Evolutionary conservation across 2,888 invertebrate species (phyloP), one percentile per base, ranked within the genome.

Genomic region (Ypsolopha sequella): DNA sequence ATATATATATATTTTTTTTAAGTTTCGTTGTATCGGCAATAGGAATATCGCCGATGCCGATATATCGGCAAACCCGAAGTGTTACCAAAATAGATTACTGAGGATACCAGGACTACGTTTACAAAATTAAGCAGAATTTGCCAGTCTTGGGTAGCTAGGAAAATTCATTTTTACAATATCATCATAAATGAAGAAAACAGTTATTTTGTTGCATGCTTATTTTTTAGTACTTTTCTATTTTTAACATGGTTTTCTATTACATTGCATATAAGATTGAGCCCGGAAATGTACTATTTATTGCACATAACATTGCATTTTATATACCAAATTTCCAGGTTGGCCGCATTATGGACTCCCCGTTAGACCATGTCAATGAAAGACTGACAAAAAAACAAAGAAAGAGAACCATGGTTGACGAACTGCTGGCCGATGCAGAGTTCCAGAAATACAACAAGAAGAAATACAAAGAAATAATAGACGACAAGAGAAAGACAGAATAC

Each of bases 321-420:
- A 36, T 50, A 33, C 52, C 49, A 53, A 52, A 41, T 56, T 62
- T 68, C 48, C 72, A 94, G 91, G 87, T 95, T 65, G 95, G 95
- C 47, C 91, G 90, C 60, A 91, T 95, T 13, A 87, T 96, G 66
- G 97, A 97, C 70, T 91, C 93, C 10, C 90, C 96, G 0, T 78
- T 95, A 47, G 98, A 99, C 73, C 96, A 93, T 79, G 96, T 96
- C 62, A 92, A 89, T 62, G 92, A 93, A 53, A 89, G 97, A 48
- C 74, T 97, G 54, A 93, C 95, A 0, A 94, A 93, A 63, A 96
- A 95, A 68, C 91, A 96, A 62, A 89, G 97, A 34, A 98, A 97
- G 76, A 88, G 90, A 53, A 96, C 97, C 0, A 89, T 99, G 64
- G 97, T 98, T 0, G 98, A 99, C 59, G 98, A 99, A 68, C 87